A percentile compares a stretch with the other conserved stretches of the same genome.
phyloP scores from a whole-genome alignment of 2,888 invertebrate genomes.

The Tanytarsus gracilentus region DNA sequence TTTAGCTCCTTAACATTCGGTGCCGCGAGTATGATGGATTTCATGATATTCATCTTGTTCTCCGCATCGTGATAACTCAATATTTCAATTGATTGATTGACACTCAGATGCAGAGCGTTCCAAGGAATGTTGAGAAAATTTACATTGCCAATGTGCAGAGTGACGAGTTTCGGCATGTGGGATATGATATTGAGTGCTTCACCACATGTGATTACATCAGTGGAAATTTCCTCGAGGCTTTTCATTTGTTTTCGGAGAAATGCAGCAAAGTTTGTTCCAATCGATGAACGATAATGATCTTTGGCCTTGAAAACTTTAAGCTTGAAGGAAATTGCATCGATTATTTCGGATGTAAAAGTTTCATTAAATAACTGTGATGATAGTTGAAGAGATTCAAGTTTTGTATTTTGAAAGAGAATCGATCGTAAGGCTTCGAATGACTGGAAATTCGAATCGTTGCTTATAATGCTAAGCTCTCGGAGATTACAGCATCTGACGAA shows the following conservation, averaged over 20 bases:
- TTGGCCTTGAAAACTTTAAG: not conserved
- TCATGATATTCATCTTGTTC: not conserved
- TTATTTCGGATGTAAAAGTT: not conserved
- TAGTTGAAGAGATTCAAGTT: not conserved
- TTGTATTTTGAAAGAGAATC: not conserved
- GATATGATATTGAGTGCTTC: not conserved
- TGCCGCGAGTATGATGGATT: not conserved
- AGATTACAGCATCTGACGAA: not conserved
- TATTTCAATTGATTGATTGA: not conserved
- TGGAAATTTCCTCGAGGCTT: not conserved
- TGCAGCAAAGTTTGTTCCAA: not conserved
- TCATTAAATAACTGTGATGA: not conserved
- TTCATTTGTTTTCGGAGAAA: not conserved
- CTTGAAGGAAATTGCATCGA: not conserved
- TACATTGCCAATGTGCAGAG: not conserved
- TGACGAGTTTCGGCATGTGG: not conserved
- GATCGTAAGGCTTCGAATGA: not conserved
- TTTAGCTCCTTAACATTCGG: not conserved
- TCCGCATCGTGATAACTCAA: not conserved
- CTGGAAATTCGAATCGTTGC: not conserved
- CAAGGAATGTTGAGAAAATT: not conserved
- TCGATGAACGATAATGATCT: not conserved
- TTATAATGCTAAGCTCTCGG: not conserved
- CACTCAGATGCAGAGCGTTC: not conserved
- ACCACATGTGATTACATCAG: not conserved